These are phyloP conservation scores for Ischnura elegans DNA, from an alignment of 2,888 invertebrate species.

Conservation along the genomic window DNA sequence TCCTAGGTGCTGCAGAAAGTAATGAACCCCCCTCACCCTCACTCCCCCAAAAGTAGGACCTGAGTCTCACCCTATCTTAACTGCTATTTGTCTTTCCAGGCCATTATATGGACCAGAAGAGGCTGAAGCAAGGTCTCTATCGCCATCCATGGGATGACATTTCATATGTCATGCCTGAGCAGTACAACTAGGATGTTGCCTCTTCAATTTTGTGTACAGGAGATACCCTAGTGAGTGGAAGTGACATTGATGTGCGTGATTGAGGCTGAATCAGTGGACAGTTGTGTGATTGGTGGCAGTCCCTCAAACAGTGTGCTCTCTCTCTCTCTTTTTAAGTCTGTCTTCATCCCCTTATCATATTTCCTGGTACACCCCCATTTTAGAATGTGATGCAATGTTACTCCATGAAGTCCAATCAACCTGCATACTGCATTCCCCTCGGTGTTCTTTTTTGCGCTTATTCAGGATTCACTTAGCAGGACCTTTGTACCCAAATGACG, in stretches of 20 bases:
- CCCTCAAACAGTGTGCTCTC: constrained; percentile 9
- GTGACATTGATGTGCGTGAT: not conserved
- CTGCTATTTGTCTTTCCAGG: constrained; percentile 80
- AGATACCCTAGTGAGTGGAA: constrained; percentile 36
- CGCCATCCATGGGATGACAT: constrained; percentile 99
- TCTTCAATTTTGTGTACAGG: constrained; percentile 4
- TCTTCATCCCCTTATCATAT: constrained; percentile 1
- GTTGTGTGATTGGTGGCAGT: constrained; percentile 41
- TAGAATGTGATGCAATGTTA: not conserved
- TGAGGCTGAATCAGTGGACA: constrained; percentile 22
- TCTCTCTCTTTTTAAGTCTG: constrained; percentile 14
- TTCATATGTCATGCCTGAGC: constrained; percentile 90
- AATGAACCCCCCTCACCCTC: too few relatives aligned
- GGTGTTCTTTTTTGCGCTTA: constrained; percentile 39
- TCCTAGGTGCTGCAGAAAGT: too few relatives aligned
- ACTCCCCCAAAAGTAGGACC: too few relatives aligned
- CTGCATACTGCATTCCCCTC: not conserved
- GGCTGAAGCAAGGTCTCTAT: constrained; percentile 98
- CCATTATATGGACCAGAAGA: constrained; percentile 98
- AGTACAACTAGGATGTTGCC: constrained; percentile 78
- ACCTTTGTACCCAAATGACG: not conserved
- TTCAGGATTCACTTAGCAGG: not conserved
- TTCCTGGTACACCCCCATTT: not conserved
- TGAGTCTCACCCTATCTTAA: too few relatives aligned
- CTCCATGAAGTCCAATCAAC: not conserved